These are phyloP conservation scores for Cantharis rufa DNA, from an alignment of 2,888 invertebrate species.

Conservation along the genomic window DNA sequence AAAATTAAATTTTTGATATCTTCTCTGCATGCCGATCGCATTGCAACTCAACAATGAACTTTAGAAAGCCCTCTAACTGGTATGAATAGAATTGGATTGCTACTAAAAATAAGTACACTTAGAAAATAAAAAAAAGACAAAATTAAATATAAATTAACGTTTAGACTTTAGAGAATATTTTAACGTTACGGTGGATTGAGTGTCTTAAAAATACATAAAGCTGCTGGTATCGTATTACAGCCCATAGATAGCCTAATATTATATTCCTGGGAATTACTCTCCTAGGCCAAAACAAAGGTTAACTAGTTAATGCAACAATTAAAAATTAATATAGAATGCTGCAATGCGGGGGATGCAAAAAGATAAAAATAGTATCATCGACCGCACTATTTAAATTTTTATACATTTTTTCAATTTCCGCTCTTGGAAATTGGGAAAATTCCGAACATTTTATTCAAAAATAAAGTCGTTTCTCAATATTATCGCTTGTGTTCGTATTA, in stretches of 20 bases:
- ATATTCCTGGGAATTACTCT: neutral
- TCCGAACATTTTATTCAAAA: neutral
- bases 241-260: neutral
- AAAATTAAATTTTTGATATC: neutral
- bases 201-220: neutral
- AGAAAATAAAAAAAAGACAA: neutral
- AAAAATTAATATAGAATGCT: neutral
- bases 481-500: neutral
- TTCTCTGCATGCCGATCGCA: neutral
- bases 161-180: neutral
- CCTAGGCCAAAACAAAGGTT: neutral
- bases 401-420: neutral
- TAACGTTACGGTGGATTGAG: neutral
- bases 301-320: neutral
- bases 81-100: neutral
- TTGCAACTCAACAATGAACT: neutral
- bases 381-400: neutral
- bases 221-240: neutral
- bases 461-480: neutral
- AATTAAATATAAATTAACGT: neutral
- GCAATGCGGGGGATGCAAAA: neutral
- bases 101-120: neutral
- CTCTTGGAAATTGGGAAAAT: neutral
- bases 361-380: neutral
- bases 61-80: neutral